Evolutionary conservation across 2,797 vertebrate genomes (phyloP).

Genomic region (Buceros bicornis): DNA sequence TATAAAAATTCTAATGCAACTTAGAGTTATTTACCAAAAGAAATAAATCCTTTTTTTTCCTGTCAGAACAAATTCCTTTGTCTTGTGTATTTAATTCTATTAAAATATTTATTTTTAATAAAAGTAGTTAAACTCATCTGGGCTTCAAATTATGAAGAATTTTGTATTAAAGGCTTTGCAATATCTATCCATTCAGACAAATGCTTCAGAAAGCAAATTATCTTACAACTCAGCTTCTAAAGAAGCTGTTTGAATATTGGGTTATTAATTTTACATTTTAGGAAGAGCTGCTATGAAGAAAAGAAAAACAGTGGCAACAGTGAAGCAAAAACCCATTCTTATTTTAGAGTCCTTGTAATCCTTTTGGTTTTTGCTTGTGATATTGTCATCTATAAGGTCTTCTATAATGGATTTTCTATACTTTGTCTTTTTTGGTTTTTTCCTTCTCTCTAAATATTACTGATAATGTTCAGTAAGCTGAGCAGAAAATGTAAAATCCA

Average conservation of each 20-base stretch:
- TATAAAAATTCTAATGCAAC: not conserved
- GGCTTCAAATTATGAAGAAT: not conserved
- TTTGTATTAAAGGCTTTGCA: not conserved
- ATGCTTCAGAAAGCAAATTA: not conserved
- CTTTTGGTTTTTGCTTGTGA: not conserved
- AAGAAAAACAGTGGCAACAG: not conserved
- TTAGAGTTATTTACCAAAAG: not conserved
- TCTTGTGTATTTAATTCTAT: not conserved
- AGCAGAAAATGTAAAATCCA: not conserved
- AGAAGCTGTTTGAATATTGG: not conserved
- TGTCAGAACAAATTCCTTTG: not conserved
- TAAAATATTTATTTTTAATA: not conserved
- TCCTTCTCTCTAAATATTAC: not conserved
- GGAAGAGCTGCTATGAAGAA: constrained; percentile 27
- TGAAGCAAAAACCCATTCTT: constrained; percentile 37
- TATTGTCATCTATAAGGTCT: not conserved
- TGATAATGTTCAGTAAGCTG: not conserved
- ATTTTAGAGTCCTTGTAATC: constrained; percentile 4
- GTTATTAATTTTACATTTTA: constrained; percentile 52
- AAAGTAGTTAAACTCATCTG: not conserved
- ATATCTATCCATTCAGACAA: not conserved
- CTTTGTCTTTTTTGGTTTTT: not conserved
- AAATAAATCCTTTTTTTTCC: not conserved
- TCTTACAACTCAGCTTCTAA: not conserved
- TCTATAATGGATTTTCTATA: not conserved